Evolutionary conservation across 2,797 vertebrate species (phyloP).

Genomic region (Euthynnus affinis): DNA sequence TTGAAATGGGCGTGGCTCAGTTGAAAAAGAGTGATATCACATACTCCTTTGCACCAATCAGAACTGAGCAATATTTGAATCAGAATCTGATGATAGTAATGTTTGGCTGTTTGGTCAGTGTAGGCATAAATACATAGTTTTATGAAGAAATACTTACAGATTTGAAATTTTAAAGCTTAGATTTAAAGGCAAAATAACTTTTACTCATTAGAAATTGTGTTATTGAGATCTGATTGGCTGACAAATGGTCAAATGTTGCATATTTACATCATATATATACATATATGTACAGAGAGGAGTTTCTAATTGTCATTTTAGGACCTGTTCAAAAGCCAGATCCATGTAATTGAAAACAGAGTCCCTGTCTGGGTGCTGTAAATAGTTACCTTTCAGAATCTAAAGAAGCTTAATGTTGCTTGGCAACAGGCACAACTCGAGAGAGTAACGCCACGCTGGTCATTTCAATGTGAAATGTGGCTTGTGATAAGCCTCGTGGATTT

Average conservation of each 20-base stretch:
- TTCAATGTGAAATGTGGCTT: constrained; percentile 60
- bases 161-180: background rate
- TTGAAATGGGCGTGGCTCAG: no score
- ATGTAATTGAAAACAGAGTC: constrained; percentile 43
- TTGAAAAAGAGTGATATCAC: no score
- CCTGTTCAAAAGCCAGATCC: constrained; percentile 25
- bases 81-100: no score
- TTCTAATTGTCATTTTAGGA: background rate
- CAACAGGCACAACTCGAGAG: constrained; percentile 63
- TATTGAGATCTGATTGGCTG: background rate
- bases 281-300: background rate
- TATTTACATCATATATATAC: background rate
- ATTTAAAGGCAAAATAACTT: no score
- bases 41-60: no score
- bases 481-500: constrained; percentile 47
- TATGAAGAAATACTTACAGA: background rate
- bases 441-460: constrained; percentile 44
- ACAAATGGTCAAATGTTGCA: background rate
- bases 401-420: constrained; percentile 71
- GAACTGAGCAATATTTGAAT: no score
- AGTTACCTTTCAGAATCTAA: constrained; percentile 68
- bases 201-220: background rate
- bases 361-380: constrained; percentile 65
- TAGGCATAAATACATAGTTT: no score
- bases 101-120: no score